Percentiles rank a stretch among this genome's conserved stretches.
These are phyloP conservation scores for Kryptolebias marmoratus DNA, from an alignment of 2,113 vertebrate species.

Conservation along the genomic window DNA sequence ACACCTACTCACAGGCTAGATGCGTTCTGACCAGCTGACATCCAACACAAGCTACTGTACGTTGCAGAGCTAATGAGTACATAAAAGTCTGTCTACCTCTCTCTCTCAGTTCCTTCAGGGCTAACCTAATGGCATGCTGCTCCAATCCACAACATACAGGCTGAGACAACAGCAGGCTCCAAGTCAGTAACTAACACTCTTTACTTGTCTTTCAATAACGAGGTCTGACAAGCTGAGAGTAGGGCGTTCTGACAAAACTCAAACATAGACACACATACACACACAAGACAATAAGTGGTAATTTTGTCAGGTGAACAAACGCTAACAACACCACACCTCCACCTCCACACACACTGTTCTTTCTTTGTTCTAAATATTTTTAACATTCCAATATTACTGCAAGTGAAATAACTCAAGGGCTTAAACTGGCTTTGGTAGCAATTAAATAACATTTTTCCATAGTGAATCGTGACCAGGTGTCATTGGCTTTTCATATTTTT, in stretches of 20 bases:
- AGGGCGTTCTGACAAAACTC: slow-evolving; percentile 15
- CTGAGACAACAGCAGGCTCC: slow-evolving; percentile 38
- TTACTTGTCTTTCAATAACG: slow-evolving; percentile 51
- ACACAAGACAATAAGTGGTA: background rate
- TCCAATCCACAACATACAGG: slow-evolving; percentile 40
- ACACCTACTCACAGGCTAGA: slow-evolving; percentile 6
- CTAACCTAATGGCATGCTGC: slow-evolving; percentile 56
- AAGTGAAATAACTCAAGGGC: background rate
- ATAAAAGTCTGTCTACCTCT: slow-evolving; percentile 47
- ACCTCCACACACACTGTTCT: background rate
- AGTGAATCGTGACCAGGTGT: slow-evolving; percentile 7
- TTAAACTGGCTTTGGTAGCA: background rate
- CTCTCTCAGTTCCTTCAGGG: slow-evolving; percentile 28
- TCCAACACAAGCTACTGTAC: slow-evolving; percentile 13
- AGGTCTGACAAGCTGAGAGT: slow-evolving; percentile 48
- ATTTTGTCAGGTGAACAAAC: background rate
- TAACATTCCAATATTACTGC: background rate
- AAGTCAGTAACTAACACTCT: slow-evolving; percentile 45
- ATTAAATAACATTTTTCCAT: background rate
- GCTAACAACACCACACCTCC: slow-evolving; percentile 5
- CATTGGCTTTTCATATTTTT: slow-evolving; percentile 7
- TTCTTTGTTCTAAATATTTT: background rate
- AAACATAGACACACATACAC: background rate
- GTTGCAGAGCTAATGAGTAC: slow-evolving; percentile 52
- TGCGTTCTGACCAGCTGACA: slow-evolving; percentile 32